Conservation (phyloP, 2,113 vertebrate species). For the Lagopus muta region DNA sequence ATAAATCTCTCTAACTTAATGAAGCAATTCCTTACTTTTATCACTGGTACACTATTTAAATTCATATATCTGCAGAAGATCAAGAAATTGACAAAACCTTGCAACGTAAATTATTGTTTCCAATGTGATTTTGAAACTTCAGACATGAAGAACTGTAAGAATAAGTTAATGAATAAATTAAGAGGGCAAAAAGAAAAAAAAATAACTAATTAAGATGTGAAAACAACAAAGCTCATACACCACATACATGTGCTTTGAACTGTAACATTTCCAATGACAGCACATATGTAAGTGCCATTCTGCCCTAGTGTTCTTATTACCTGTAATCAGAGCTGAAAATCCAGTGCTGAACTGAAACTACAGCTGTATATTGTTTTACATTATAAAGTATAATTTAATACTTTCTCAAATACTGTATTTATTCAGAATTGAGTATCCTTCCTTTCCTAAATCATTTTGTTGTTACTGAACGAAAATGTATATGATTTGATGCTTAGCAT, state of each 20-base stretch:
- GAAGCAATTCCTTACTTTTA: not conserved
- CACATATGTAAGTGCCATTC: rapidly evolving
- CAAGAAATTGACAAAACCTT: not conserved
- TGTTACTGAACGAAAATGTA: not conserved
- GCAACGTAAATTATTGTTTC: not conserved
- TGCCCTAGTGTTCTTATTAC: not conserved
- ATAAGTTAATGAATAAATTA: not conserved
- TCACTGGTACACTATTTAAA: not conserved
- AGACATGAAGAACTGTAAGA: not conserved
- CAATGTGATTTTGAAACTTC: not conserved
- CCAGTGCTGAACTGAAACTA: not conserved
- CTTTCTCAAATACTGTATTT: not conserved
- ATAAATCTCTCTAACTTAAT: not conserved
- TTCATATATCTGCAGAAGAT: not conserved
- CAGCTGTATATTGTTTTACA: not conserved
- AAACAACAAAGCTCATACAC: not conserved
- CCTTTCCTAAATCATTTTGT: not conserved
- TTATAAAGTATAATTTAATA: not conserved
- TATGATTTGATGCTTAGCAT: not conserved
- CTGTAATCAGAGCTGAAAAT: not conserved
- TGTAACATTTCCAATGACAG: not conserved
- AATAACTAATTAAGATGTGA: not conserved
- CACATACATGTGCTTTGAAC: not conserved
- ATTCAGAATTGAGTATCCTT: not conserved
- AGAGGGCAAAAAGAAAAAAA: not conserved